Percentiles rank a stretch among this genome's conserved stretches.
These are phyloP conservation scores for Chrysocyon brachyurus DNA, from an alignment of 2,797 vertebrate genomes.

Conservation along the genomic window DNA sequence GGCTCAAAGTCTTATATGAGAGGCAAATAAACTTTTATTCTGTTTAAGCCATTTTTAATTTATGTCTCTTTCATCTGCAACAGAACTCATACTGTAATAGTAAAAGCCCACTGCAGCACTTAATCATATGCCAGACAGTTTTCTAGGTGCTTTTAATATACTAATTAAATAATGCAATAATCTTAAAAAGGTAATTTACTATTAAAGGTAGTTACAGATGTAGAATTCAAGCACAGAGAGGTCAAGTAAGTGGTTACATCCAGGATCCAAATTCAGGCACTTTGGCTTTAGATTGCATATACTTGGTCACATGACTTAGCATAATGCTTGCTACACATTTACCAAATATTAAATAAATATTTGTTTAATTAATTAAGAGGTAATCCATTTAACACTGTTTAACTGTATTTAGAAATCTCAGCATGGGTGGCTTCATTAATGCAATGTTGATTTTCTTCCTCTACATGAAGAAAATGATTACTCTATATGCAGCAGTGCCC, in stretches of 20 bases:
- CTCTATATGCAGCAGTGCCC: background rate
- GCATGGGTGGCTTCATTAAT: background rate
- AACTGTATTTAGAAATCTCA: background rate
- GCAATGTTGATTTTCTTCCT: background rate
- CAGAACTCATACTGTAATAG: background rate
- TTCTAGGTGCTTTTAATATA: background rate
- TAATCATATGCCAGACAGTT: background rate
- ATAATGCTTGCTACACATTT: background rate
- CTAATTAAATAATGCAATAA: background rate
- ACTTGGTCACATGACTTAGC: background rate
- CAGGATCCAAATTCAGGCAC: background rate
- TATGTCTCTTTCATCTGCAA: background rate
- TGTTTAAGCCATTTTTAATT: background rate
- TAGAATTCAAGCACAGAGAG: background rate
- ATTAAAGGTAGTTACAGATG: background rate
- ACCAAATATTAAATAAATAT: background rate
- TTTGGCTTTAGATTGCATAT: background rate
- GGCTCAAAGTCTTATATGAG: background rate
- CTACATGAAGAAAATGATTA: background rate
- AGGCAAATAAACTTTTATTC: background rate
- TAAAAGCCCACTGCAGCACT: background rate
- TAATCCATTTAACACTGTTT: background rate
- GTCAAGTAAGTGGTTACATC: background rate
- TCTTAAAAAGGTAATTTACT: background rate
- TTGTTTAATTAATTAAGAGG: background rate